Conservation (phyloP, 2,888 invertebrate species). For the Andrena bicolor region DNA sequence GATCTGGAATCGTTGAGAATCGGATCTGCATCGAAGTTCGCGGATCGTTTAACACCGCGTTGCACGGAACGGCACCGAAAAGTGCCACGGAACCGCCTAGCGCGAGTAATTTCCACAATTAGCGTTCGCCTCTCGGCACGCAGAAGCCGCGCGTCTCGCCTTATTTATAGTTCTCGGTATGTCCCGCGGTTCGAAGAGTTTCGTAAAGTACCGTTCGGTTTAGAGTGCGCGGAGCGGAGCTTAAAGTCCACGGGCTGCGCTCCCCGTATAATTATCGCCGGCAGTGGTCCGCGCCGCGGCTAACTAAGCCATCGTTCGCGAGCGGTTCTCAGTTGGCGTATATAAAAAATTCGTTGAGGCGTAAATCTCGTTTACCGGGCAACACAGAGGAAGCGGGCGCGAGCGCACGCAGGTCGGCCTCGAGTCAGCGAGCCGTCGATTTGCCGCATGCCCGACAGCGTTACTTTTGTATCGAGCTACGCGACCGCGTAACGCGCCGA, state of each 20-base stretch:
- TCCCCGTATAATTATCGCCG: constrained; percentile 6
- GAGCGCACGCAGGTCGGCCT: constrained; percentile 21
- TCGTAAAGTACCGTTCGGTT: constrained; percentile 37
- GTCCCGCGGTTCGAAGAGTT: constrained; percentile 47
- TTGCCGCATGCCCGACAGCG: constrained; percentile 55
- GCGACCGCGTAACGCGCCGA: constrained; percentile 53
- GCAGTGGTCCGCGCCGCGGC: neutral
- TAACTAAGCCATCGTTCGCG: constrained; percentile 4
- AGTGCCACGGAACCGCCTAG: constrained; percentile 24
- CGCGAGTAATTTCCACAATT: constrained; percentile 51
- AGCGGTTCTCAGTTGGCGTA: neutral
- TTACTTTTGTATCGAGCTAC: constrained; percentile 53
- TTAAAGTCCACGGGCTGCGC: neutral
- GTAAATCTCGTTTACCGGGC: constrained; percentile 35
- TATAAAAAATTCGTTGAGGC: constrained; percentile 21
- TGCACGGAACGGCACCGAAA: constrained; percentile 3
- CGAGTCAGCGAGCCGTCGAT: constrained; percentile 49
- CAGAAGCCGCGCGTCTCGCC: constrained; percentile 22
- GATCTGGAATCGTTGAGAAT: neutral
- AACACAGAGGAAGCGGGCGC: neutral
- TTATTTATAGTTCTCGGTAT: constrained; percentile 56
- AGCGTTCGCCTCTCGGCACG: constrained; percentile 44
- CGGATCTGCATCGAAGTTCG: constrained; percentile 11
- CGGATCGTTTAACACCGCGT: constrained; percentile 7
- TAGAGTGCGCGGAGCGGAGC: neutral